Base-by-base conservation (phyloP, 2,113 vertebrate species). In the Pongo abelii region DNA sequence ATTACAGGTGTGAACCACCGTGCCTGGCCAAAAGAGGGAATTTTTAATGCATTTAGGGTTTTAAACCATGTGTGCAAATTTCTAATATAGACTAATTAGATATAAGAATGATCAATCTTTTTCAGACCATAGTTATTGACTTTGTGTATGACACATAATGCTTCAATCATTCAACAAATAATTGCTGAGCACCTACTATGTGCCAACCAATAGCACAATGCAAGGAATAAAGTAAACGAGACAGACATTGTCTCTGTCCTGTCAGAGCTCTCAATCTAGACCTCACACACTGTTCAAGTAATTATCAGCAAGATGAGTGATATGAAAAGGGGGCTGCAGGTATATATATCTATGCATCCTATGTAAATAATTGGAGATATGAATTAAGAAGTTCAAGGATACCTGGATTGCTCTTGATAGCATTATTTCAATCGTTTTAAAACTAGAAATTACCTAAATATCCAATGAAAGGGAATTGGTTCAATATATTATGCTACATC, bases 361-460 rank as follows among this genome's bases (percentile, higher is more conserved):
- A 20, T 50, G 23, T 84, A 96, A 90, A 91, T 81, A 91, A 84
- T 55, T 40, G 57, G 27, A 90, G 14, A 84, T 50, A 14, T 57
- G 79, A 93, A 93, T 79, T 64, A 95, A 93, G 46, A 96, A 85
- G 43, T 96, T 95, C 52, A 95, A 90, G 52, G 57, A 61, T 13
- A 93, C 2, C 61, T 64, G 22, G 23, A 84, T 20, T 92, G 20
- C 3, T 94, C n/a, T 94, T 89, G 25, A 84, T 6, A 90, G 17
- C 48, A 83, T 75, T 85, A 83, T 81, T 40, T 94, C 27, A 91
- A 84, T 18, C 55, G 14, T 80, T 77, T 88, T 64, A 64, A 80
- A 96, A 72, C 27, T 50, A 88, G 64, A 96, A 97, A 95, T 91
- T 88, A 94, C 23, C 50, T 75, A 94, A 92, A 91, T 38, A 14